Evolutionary conservation across 2,888 invertebrate genomes (phyloP), one percentile per base, ranked within the genome.

Genomic region (Rhorus exstirpatorius): DNA sequence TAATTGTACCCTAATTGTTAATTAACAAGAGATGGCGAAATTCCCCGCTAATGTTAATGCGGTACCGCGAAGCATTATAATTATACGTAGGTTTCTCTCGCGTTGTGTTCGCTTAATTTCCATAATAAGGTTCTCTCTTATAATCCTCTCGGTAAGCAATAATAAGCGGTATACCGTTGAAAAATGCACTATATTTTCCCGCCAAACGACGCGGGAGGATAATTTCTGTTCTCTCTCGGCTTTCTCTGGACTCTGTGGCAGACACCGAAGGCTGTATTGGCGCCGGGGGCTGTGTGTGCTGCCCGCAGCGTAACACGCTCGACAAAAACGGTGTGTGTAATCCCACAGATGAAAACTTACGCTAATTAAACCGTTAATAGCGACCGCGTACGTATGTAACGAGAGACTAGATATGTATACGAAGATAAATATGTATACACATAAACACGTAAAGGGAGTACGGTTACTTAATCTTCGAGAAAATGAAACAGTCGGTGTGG

Each of bases 321-420:
- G 71, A 80, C 71, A 61, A 74, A 65, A 78, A 65, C 53, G 72
- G 44, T 49, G 65, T 49, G 83, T 84, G 87, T 92, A 92, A 92
- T 92, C 90, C 90, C 83, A 83, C 90, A 88, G 91, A 92, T 92
- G 90, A 92, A 92, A 92, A 92, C 91, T 92, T 92, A 92, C 91
- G 90, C 91, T 92, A 92, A 92, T 92, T 92, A 91, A 91, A 92
- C 90, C 91, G 90, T 91, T 92, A 92, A 92, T 91, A 91, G 91
- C 88, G 83, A 86, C 90, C 86, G 88, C 90, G 89, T 88, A 89
- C 90, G 91, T 88, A 87, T 86, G 88, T 91, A 91, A 91, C 87
- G 88, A 89, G 88, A 79, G 21, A 31, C 41, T 31, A 46, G 41
- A 58, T 53, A 35, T 83, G 75, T 51, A 26, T 19, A 41, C 10